A percentile compares a stretch with the other conserved stretches of the same genome.
Conservation (phyloP, 1,140 invertebrate genomes). For the Euglossa dilemma region DNA sequence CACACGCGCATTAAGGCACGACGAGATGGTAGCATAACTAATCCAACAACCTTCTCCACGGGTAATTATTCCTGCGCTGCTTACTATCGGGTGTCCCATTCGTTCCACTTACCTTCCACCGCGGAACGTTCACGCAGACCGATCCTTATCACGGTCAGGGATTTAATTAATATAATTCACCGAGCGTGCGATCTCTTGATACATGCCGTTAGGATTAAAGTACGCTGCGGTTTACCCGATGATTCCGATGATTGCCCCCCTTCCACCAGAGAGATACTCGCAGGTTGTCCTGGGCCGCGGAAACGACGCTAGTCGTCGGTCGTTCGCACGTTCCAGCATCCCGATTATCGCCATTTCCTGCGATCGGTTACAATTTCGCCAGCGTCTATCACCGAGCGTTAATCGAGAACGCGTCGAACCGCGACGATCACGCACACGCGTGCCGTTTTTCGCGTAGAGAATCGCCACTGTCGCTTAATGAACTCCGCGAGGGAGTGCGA, state of each 20-base stretch:
- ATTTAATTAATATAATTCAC: conserved; percentile 74
- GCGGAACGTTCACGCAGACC: conserved; percentile 39
- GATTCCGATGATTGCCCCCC: conserved; percentile 29
- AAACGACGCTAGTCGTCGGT: conserved; percentile 20
- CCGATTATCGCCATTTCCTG: conserved; percentile 6
- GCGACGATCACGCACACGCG: not conserved
- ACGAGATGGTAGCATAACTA: conserved; percentile 26
- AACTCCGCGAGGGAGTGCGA: not conserved
- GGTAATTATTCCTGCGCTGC: conserved; percentile 60
- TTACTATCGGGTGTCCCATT: conserved; percentile 52
- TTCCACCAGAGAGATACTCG: conserved; percentile 17
- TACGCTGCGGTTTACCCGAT: conserved; percentile 30
- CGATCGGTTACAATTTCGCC: not conserved
- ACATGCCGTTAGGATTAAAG: conserved; percentile 52
- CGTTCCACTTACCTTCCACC: conserved; percentile 49
- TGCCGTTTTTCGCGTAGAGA: not conserved
- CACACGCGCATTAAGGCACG: not conserved
- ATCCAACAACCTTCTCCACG: conserved; percentile 36
- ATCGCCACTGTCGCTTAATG: too few relatives aligned
- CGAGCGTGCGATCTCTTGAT: conserved; percentile 62
- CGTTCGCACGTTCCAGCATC: conserved; percentile 29
- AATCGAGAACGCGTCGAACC: not conserved
- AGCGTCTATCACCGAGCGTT: not conserved
- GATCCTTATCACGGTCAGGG: conserved; percentile 43
- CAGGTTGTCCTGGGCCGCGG: conserved; percentile 10